Conservation (phyloP, 2,113 vertebrate genomes). For the Lampris incognitus region DNA sequence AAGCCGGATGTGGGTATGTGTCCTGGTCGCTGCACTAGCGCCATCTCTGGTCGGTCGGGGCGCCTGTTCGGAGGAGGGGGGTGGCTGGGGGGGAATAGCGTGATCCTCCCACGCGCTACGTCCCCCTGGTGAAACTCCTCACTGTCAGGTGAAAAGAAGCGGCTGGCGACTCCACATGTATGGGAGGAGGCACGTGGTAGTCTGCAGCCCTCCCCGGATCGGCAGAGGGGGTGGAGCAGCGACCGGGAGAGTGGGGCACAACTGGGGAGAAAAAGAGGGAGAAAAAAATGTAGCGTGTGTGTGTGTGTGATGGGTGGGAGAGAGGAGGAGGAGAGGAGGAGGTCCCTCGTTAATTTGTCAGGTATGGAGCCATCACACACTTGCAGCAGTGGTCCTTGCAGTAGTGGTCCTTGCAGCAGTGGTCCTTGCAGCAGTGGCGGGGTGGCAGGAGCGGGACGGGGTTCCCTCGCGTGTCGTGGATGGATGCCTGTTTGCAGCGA, state of each 20-base stretch:
- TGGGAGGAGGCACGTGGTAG: no score
- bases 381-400: constrained; percentile 34
- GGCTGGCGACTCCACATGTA: no score
- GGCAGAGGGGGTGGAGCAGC: background rate
- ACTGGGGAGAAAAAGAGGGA: constrained; percentile 1
- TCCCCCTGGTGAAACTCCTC: no score
- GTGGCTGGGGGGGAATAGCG: no score
- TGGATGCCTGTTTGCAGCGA: constrained; percentile 10
- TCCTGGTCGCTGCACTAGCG: no score
- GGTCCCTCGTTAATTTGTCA: constrained; percentile 53
- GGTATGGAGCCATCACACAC: constrained; percentile 25
- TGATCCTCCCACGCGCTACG: no score
- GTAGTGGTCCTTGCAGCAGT: constrained; percentile 38
- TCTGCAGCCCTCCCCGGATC: background rate
- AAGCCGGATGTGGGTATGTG: no score
- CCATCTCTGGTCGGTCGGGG: no score
- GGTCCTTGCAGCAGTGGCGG: constrained; percentile 34
- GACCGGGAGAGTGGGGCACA: constrained; percentile 10
- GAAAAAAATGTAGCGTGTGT: background rate
- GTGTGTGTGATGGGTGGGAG: constrained; percentile 30
- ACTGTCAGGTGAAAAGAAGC: no score
- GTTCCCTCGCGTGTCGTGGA: background rate
- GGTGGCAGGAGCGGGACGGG: constrained; percentile 25
- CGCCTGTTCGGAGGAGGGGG: no score
- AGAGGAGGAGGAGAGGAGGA: constrained; percentile 32